phyloP scores from a whole-genome alignment of 2,888 invertebrate genomes.

The Sympetrum striolatum region DNA sequence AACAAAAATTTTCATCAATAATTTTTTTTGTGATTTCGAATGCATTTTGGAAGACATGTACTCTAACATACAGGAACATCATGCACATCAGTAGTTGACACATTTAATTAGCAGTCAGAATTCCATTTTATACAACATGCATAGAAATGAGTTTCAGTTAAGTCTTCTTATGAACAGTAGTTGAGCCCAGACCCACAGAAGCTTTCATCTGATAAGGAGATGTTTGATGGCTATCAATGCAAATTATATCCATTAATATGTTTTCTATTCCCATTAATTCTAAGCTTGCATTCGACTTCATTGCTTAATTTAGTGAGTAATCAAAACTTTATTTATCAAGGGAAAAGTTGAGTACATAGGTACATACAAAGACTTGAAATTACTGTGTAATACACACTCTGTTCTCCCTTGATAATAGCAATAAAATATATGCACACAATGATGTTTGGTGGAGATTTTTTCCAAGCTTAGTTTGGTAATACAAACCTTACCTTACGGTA shows the following conservation, averaged over 20 bases:
- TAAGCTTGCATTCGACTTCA: not conserved
- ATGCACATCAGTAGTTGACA: not conserved
- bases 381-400: not conserved
- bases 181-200: not conserved
- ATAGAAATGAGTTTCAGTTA: not conserved
- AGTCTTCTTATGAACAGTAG: not conserved
- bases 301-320: not conserved
- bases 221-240: not conserved
- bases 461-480: too few relatives aligned
- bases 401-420: not conserved
- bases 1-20: not conserved
- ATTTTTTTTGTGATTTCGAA: not conserved
- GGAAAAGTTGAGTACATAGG: not conserved
- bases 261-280: not conserved
- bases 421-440: not conserved
- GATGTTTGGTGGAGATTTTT: not conserved
- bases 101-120: not conserved
- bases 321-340: too few relatives aligned
- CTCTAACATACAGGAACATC: conserved; percentile 22
- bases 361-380: not conserved
- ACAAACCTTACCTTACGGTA: not conserved
- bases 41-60: conserved; percentile 27
- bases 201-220: not conserved
- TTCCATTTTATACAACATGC: not conserved
- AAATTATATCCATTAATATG: too few relatives aligned